These are phyloP conservation scores for Argopecten irradians DNA, from an alignment of 1,140 invertebrate species.

Conservation along the genomic window DNA sequence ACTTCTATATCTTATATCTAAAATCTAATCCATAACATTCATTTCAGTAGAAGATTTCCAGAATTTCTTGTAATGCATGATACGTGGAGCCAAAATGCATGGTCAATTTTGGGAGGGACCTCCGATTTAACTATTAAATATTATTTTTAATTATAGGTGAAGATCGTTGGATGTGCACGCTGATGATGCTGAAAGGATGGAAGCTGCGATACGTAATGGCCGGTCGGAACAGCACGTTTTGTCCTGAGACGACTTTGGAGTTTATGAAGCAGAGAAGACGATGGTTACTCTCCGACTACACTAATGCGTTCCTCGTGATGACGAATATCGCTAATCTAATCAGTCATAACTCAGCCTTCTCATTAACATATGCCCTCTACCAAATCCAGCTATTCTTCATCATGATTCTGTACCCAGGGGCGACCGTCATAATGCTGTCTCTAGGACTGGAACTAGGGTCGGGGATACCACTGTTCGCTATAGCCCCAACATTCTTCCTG, in stretches of 20 bases:
- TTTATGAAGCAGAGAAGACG: conserved; percentile 73
- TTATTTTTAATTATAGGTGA: no score
- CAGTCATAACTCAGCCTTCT: conserved; percentile 80
- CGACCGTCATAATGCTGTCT: conserved; percentile 56
- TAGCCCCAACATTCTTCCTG: not conserved
- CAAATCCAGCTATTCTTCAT: conserved; percentile 60
- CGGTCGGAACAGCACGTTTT: conserved; percentile 60
- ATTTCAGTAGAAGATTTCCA: no score
- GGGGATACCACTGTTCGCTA: conserved; percentile 28
- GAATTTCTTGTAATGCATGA: no score
- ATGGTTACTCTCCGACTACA: conserved; percentile 82
- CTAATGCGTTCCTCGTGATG: conserved; percentile 82
- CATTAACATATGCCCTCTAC: conserved; percentile 78
- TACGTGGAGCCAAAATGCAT: no score
- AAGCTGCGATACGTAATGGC: conserved; percentile 54
- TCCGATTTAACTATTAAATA: no score
- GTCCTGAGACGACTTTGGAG: conserved; percentile 58
- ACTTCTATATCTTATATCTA: no score
- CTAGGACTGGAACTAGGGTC: conserved; percentile 34
- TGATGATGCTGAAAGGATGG: conserved; percentile 66
- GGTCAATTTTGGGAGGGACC: no score
- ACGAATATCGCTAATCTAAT: conserved; percentile 78
- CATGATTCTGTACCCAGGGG: conserved; percentile 58
- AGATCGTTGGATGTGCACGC: conserved; percentile 66
- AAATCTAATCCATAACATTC: no score